Percentiles rank a stretch among this genome's conserved stretches.
These are phyloP conservation scores for Poecilia velifera DNA, from an alignment of 2,797 vertebrate genomes.

Conservation along the genomic window DNA sequence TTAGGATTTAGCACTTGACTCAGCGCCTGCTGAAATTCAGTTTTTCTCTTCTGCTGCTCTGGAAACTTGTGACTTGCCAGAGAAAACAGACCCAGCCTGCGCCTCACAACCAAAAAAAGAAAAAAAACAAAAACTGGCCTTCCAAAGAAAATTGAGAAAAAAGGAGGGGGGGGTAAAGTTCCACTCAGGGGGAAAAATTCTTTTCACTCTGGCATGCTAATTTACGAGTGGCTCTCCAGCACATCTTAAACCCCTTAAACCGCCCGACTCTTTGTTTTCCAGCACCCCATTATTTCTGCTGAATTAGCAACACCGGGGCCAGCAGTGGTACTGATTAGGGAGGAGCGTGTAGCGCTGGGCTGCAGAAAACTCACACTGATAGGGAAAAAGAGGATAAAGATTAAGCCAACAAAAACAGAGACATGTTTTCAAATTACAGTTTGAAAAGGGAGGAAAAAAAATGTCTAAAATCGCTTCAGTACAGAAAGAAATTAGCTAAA, in stretches of 20 bases:
- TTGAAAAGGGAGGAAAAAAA: not conserved
- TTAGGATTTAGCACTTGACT: slow-evolving; percentile 26
- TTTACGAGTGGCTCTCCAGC: slow-evolving; percentile 93
- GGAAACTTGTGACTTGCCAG: slow-evolving; percentile 77
- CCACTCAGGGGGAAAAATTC: slow-evolving; percentile 83
- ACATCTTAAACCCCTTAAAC: slow-evolving; percentile 89
- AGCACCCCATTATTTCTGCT: slow-evolving; percentile 91
- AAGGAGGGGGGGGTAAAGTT: slow-evolving; percentile 64
- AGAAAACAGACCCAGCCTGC: slow-evolving; percentile 75
- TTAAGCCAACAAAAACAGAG: not conserved
- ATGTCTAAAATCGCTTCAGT: not conserved
- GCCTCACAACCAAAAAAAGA: slow-evolving; percentile 53
- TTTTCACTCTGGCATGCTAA: slow-evolving; percentile 87
- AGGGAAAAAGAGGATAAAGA: not conserved
- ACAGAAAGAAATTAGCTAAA: not conserved
- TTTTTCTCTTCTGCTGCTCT: slow-evolving; percentile 63
- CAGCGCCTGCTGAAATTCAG: slow-evolving; percentile 32
- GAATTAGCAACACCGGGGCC: slow-evolving; percentile 90
- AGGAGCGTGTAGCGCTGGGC: slow-evolving; percentile 85
- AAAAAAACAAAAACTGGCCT: slow-evolving; percentile 57
- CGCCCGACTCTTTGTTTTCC: slow-evolving; percentile 87
- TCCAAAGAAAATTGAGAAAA: slow-evolving; percentile 75
- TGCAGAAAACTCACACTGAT: slow-evolving; percentile 70
- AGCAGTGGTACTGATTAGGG: slow-evolving; percentile 90
- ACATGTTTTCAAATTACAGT: not conserved